Percentiles rank a stretch among this genome's conserved stretches.
phyloP scores from a whole-genome alignment of 2,888 invertebrate genomes.

The Drosophila yooni region DNA sequence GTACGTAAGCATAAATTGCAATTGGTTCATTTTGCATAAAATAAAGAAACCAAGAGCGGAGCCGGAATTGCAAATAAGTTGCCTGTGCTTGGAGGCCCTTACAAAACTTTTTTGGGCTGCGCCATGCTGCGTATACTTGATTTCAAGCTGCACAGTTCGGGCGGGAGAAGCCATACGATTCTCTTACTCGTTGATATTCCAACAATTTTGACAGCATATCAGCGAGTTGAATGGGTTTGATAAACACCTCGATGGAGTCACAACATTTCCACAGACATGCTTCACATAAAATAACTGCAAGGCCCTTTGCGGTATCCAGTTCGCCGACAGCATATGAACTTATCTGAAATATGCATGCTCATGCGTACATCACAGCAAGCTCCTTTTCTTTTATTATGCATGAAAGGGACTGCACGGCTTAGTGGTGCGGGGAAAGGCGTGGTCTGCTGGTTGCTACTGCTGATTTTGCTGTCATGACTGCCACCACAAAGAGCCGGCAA shows the following conservation, averaged over 20 bases:
- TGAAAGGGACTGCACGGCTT: slow-evolving; percentile 48
- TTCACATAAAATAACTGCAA: slow-evolving; percentile 33
- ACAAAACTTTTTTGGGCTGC: not conserved
- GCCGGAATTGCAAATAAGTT: slow-evolving; percentile 28
- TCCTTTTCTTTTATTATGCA: slow-evolving; percentile 67
- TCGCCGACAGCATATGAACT: not conserved
- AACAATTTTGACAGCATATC: slow-evolving; percentile 39
- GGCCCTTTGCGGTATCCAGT: slow-evolving; percentile 14
- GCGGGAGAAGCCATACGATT: slow-evolving; percentile 4
- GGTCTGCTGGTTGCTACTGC: slow-evolving; percentile 10
- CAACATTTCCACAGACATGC: slow-evolving; percentile 25
- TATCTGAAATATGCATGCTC: not conserved
- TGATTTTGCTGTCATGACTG: slow-evolving; percentile 46
- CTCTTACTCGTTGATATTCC: slow-evolving; percentile 6
- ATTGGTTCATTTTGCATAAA: slow-evolving; percentile 5
- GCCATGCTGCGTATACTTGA: slow-evolving; percentile 40
- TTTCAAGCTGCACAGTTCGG: slow-evolving; percentile 26
- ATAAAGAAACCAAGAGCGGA: not conserved
- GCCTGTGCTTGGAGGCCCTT: not conserved
- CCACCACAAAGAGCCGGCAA: slow-evolving; percentile 16
- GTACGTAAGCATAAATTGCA: not conserved
- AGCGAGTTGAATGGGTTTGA: slow-evolving; percentile 59
- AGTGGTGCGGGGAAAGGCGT: slow-evolving; percentile 10
- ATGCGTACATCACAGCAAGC: slow-evolving; percentile 42
- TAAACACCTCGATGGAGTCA: slow-evolving; percentile 45